Conservation (phyloP, 2,888 invertebrate genomes). For the Volucella zonaria region DNA sequence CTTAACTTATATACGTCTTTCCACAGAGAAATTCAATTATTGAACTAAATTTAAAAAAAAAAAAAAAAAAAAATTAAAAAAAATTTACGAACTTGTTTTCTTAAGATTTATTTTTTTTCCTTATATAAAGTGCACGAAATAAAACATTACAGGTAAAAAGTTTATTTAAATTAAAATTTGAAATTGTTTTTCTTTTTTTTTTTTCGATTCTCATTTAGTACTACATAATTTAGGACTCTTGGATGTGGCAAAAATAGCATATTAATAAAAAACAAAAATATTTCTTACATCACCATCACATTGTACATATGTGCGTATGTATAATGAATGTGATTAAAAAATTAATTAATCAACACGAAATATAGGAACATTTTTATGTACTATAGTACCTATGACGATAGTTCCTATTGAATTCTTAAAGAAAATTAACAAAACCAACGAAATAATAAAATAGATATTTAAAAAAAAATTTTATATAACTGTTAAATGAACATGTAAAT, state of each 20-base stretch:
- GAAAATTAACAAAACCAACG: too few relatives aligned
- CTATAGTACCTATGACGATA: too few relatives aligned
- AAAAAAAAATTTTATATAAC: too few relatives aligned
- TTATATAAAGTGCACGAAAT: conserved; percentile 60
- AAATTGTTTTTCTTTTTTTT: neutral
- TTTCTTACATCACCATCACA: too few relatives aligned
- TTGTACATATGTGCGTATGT: too few relatives aligned
- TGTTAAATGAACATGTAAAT: too few relatives aligned
- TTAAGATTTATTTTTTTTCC: conserved; percentile 32
- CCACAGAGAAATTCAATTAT: conserved; percentile 88
- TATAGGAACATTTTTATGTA: too few relatives aligned
- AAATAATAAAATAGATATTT: too few relatives aligned
- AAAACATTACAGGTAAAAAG: conserved; percentile 30
- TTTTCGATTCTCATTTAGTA: conserved; percentile 45
- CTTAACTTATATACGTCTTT: conserved; percentile 87
- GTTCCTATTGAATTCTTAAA: too few relatives aligned
- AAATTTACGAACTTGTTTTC: conserved; percentile 36
- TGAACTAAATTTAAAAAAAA: conserved; percentile 34
- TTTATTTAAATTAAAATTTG: conserved; percentile 24
- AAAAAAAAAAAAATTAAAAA: conserved; percentile 16
- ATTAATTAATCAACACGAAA: too few relatives aligned
- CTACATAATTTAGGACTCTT: conserved; percentile 20
- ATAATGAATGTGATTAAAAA: too few relatives aligned
- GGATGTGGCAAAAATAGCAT: conserved; percentile 16
- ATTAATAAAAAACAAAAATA: neutral